Base-by-base conservation (phyloP, 2,888 invertebrate genomes). In the Coenonympha glycerion region DNA sequence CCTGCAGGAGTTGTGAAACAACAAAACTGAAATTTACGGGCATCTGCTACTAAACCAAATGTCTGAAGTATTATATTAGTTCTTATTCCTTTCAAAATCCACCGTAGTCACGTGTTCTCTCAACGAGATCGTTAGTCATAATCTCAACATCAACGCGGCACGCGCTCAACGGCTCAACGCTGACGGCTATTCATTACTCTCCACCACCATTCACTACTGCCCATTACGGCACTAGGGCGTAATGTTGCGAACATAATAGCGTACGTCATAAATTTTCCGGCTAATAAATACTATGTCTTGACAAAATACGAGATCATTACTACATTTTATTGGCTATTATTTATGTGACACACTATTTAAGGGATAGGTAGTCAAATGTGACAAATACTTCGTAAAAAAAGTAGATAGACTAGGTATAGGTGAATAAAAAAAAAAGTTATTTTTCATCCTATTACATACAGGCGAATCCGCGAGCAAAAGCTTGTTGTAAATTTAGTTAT, bases 151-250 rank as follows among this genome's bases (percentile, higher is more conserved):
- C 47, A 44, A 33, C 51, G 19, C 36, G 40, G 39, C 51, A 34
- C 48, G 51, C 45, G 39, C 9, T 24, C 21, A 15, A 30, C 26
- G 40, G 39, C 9, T 24, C 21, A 15, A 30, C 26, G 40, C 16
- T 45, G 51, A 51, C 51, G 51, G 40, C 28, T 16, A 49, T 46
- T 36, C 47, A 48, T 51, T 40, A 47, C 45, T 53, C 44, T 26
- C 40, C 15, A 21, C 44, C 13, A 44, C 50, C 44, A 48, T 51
- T 41, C 31, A 48, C 36, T 45, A 54, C 34, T 44, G 30, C 26
- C 49, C 40, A 45, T 45, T 34, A 33, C 24, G n/a, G 28, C 45
- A 49, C 49, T 49, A 4, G 30, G 28, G 41, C 13, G 28, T 41
- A 41, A 41, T 41, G 19, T 41, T 28, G 18, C 41, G 11, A 41